Evolutionary conservation across 2,113 vertebrate species (phyloP).

Genomic region (Columba livia): DNA sequence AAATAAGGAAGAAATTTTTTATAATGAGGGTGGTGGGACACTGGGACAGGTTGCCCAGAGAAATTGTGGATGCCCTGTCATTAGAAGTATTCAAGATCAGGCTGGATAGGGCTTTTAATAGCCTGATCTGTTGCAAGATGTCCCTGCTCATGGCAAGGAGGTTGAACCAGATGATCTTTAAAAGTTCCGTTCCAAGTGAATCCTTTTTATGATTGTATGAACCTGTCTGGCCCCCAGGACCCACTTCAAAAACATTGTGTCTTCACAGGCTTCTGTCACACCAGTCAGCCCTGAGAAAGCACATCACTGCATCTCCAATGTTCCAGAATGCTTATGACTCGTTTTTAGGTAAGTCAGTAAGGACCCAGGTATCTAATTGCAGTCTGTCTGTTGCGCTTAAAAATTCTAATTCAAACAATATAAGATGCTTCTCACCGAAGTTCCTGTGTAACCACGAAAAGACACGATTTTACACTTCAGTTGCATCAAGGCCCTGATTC

Average conservation of each 20-base stretch:
- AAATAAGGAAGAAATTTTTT: too few species aligned
- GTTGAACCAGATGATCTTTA: neutral
- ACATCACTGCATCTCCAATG: neutral
- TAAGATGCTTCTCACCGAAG: neutral
- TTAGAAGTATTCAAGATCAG: neutral
- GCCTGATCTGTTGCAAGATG: neutral
- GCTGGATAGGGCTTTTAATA: neutral
- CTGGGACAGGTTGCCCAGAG: too few species aligned
- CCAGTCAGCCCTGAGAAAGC: neutral
- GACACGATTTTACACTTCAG: neutral
- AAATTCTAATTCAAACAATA: neutral
- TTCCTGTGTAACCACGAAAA: neutral
- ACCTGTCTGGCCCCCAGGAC: neutral
- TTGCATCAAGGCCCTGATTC: neutral
- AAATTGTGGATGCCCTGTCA: neutral
- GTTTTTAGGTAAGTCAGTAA: neutral
- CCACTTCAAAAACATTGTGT: neutral
- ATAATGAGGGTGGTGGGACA: too few species aligned
- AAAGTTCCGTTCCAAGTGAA: neutral
- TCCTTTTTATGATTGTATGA: neutral
- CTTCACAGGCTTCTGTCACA: neutral
- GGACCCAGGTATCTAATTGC: neutral
- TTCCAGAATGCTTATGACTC: neutral
- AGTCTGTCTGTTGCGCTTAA: neutral
- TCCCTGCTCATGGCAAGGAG: neutral